Conservation (phyloP, 2,797 vertebrate genomes). For the Poecilia wingei region DNA sequence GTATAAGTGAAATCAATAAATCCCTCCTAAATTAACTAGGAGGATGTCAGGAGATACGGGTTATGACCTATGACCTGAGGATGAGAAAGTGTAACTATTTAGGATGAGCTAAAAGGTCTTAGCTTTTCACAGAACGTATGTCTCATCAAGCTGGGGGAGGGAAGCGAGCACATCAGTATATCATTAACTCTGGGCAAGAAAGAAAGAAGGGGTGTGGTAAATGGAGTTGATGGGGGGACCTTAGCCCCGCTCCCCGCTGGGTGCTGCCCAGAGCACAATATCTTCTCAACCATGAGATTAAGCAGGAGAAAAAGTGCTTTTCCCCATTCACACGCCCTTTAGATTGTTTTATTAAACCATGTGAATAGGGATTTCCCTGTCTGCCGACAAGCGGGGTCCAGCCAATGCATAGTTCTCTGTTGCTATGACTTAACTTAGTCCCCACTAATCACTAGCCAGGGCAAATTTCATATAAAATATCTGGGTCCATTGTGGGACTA, state of each 20-base stretch:
- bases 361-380: conserved; percentile 98
- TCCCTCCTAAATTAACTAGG: conserved; percentile 71
- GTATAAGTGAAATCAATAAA: conserved; percentile 46
- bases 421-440: conserved; percentile 99
- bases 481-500: conserved; percentile 91
- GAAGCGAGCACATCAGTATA: conserved; percentile 89
- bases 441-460: conserved; percentile 97
- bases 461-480: conserved; percentile 99
- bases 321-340: conserved; percentile 99
- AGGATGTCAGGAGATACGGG: conserved; percentile 87
- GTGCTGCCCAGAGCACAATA: conserved; percentile 93
- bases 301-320: conserved; percentile 96
- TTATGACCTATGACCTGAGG: conserved; percentile 90
- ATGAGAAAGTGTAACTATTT: conserved; percentile 95
- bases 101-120: conserved; percentile 87
- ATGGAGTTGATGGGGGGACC: conserved; percentile 93
- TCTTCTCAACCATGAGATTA: conserved; percentile 97
- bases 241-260: conserved; percentile 89
- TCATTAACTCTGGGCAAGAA: conserved; percentile 92
- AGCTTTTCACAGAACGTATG: conserved; percentile 89
- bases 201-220: conserved; percentile 90
- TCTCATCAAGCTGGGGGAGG: conserved; percentile 88
- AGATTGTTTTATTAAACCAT: conserved; percentile 97
- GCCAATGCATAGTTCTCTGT: conserved; percentile 98
- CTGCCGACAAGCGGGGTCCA: conserved; percentile 89